Evolutionary conservation across 1,140 invertebrate species (phyloP).

Genomic region (Stratiolaelaps scimitus): DNA sequence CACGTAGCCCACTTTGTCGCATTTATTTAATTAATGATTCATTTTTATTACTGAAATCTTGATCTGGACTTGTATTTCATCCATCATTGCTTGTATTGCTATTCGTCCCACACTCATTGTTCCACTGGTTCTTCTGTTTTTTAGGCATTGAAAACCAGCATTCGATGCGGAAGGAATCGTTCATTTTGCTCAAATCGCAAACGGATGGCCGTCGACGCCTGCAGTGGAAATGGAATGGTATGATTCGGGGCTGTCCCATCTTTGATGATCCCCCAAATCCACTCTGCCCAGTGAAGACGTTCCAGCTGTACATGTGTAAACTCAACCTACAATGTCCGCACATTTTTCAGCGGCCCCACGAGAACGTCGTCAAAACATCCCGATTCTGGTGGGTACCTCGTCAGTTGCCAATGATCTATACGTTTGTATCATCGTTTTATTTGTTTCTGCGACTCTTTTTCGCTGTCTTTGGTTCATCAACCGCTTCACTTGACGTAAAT

Average conservation of each 20-base stretch:
- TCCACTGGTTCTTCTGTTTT: too few relatives aligned
- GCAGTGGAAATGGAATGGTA: slow-evolving; percentile 27
- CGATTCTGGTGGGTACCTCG: slow-evolving; percentile 33
- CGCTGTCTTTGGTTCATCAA: too few relatives aligned
- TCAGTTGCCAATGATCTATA: too few relatives aligned
- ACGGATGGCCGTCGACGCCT: slow-evolving; percentile 11
- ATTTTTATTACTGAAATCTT: too few relatives aligned
- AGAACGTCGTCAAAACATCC: slow-evolving; percentile 33
- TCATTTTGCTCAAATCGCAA: slow-evolving; percentile 23
- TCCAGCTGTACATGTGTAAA: slow-evolving; percentile 33
- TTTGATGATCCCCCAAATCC: slow-evolving; percentile 34
- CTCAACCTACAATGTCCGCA: slow-evolving; percentile 34
- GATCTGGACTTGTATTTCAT: too few relatives aligned
- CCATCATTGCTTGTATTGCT: too few relatives aligned
- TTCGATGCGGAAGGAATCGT: slow-evolving; percentile 12
- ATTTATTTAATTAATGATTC: too few relatives aligned
- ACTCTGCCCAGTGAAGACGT: slow-evolving; percentile 34
- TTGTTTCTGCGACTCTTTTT: too few relatives aligned
- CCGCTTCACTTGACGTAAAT: too few relatives aligned
- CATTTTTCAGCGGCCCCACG: slow-evolving; percentile 35
- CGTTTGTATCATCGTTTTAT: too few relatives aligned
- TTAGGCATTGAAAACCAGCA: slow-evolving; percentile 25
- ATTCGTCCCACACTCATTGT: too few relatives aligned
- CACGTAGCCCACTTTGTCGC: too few relatives aligned
- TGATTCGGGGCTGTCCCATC: slow-evolving; percentile 31